Base-by-base conservation (phyloP, 2,888 invertebrate species). In the Tinea semifulvella region DNA sequence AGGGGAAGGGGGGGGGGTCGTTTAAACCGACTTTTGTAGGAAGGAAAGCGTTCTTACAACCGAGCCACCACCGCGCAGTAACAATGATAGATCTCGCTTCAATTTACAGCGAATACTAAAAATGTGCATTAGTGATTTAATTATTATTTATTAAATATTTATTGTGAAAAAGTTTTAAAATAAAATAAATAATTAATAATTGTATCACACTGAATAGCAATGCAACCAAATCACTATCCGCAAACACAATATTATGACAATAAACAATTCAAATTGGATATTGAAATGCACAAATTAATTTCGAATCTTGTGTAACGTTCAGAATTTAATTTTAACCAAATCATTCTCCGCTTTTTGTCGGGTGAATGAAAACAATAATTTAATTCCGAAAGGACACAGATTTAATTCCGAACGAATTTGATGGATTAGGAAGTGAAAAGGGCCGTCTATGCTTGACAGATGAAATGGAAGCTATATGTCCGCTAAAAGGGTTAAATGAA, bases 321-420 rank as follows among this genome's bases (percentile, higher is more conserved):
- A 3, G 22, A 40, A 40, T 40, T 40, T 36, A 10, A 17, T 22
- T 40, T 40, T 40, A 22, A 40, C 22, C 22, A 17, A 40, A 40
- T 40, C 22, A 40, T 40, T 40, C 40, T 22, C 22, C 22, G 40
- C 40, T 40, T 40, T 40, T 40, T 40, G 40, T 40, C 40, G 40
- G 40, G 40, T 22, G 40, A 40, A 22, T 22, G 22, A 40, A 11
- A 22, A 40, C 40, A 40, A 40, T 40, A 40, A 40, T 40, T 40
- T 40, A 40, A 40, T 40, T 40, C 22, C 11, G 19, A 40, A 11
- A 40, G 40, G 40, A 31, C 31, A 10, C 40, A 40, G 40, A 40
- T 40, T 40, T 40, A 40, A 40, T 40, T 40, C 40, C 13, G 40
- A 17, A 22, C 40, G 40, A 40, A 22, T 40, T 39, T 40, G 40